Conservation (phyloP, 1,140 invertebrate genomes). For the Drosophila ambigua region DNA sequence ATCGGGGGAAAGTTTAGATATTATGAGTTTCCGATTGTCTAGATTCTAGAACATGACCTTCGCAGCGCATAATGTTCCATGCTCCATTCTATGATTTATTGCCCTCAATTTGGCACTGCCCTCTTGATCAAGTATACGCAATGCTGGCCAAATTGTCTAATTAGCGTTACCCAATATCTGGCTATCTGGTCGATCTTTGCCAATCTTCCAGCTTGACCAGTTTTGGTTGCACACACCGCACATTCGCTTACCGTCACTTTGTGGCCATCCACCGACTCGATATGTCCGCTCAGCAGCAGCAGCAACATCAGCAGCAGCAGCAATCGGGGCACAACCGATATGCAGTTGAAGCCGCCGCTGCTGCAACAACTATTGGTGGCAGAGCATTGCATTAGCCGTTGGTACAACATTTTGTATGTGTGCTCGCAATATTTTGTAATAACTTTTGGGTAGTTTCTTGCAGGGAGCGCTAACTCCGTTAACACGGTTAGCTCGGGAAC, state of each 20-base stretch:
- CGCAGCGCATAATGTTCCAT: too few species aligned
- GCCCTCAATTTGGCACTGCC: too few species aligned
- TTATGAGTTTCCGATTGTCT: too few species aligned
- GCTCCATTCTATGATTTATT: too few species aligned
- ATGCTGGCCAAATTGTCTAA: too few species aligned
- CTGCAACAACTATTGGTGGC: slow-evolving; percentile 3
- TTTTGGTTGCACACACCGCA: background rate
- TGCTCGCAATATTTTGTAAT: slow-evolving; percentile 23
- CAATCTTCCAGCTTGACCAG: slow-evolving; percentile 4
- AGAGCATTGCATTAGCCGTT: slow-evolving; percentile 23
- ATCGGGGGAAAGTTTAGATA: too few species aligned
- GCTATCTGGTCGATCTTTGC: background rate
- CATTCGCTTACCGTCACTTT: slow-evolving; percentile 61
- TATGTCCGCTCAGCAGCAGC: slow-evolving; percentile 44
- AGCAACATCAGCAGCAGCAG: slow-evolving; percentile 39
- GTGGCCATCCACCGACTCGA: slow-evolving; percentile 53
- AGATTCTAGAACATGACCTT: too few species aligned
- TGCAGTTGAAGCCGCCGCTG: slow-evolving; percentile 27
- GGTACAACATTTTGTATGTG: slow-evolving; percentile 11
- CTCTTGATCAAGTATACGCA: too few species aligned
- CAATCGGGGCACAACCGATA: slow-evolving; percentile 6
- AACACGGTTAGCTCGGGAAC: background rate
- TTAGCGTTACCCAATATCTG: background rate
- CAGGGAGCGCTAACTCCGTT: too few species aligned
- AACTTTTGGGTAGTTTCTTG: slow-evolving; percentile 11